Evolutionary conservation across 1,140 invertebrate species (phyloP).

Genomic region (Schlechtendalia chinensis): DNA sequence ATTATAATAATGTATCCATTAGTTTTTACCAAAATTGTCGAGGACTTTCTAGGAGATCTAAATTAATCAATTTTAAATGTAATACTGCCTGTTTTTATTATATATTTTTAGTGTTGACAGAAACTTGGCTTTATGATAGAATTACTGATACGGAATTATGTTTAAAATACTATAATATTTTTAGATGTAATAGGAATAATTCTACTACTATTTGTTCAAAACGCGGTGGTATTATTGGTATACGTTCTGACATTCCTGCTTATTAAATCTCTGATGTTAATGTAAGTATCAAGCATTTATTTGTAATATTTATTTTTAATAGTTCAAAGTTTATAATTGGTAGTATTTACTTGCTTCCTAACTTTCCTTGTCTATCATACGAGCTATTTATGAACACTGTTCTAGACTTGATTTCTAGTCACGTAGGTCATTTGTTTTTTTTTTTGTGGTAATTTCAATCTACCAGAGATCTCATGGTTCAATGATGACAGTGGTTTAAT

Average conservation of each 20-base stretch:
- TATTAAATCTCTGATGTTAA: neutral
- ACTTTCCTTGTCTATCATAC: neutral
- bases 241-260: neutral
- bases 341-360: neutral
- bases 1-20: neutral
- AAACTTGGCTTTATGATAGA: neutral
- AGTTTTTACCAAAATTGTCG: conserved; percentile 13
- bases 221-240: neutral
- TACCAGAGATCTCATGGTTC: neutral
- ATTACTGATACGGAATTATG: neutral
- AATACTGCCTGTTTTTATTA: neutral
- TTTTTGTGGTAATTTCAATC: conserved; percentile 9
- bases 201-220: neutral
- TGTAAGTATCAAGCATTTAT: neutral
- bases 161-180: conserved; percentile 15
- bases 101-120: neutral
- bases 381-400: neutral
- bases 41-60: neutral
- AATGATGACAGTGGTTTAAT: neutral
- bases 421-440: neutral
- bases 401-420: neutral
- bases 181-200: neutral
- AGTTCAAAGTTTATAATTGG: neutral
- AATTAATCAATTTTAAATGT: conserved; percentile 7
- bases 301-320: neutral